Evolutionary conservation across 2,797 vertebrate genomes (phyloP).

Genomic region (Sebastes flavidus): DNA sequence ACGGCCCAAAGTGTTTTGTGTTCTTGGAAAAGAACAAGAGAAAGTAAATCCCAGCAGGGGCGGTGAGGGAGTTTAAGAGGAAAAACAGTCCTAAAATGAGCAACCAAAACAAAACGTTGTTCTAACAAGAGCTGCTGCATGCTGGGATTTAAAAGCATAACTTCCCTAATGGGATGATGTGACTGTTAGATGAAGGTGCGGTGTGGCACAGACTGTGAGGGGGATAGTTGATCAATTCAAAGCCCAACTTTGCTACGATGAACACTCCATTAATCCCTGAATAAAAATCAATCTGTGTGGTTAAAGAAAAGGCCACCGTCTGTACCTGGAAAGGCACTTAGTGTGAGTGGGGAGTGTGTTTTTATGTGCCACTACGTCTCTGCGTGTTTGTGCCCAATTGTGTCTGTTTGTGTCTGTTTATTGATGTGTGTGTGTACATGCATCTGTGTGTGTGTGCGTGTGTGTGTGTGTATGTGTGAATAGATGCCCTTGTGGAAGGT

Average conservation of each 20-base stretch:
- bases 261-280: slow-evolving; percentile 75
- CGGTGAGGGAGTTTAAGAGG: not conserved
- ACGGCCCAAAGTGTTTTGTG: not conserved
- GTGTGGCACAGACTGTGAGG: slow-evolving; percentile 9
- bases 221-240: slow-evolving; percentile 63
- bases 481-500: slow-evolving; percentile 73
- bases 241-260: slow-evolving; percentile 31
- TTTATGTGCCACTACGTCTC: not conserved
- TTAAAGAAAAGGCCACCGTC: slow-evolving; percentile 24
- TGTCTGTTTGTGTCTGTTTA: not conserved
- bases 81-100: not conserved
- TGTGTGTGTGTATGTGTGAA: slow-evolving; percentile 28
- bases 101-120: not conserved
- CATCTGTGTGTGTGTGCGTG: not conserved
- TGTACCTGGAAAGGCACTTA: slow-evolving; percentile 80
- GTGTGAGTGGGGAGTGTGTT: slow-evolving; percentile 46
- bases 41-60: not conserved
- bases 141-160: not conserved
- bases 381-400: slow-evolving; percentile 1
- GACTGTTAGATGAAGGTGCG: not conserved
- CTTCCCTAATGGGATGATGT: not conserved
- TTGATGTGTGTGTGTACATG: slow-evolving; percentile 9
- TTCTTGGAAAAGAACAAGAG: not conserved
- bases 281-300: slow-evolving; percentile 72
- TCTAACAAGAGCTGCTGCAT: not conserved